phyloP scores from a whole-genome alignment of 2,113 vertebrate species.

The Todiramphus saurophagus region DNA sequence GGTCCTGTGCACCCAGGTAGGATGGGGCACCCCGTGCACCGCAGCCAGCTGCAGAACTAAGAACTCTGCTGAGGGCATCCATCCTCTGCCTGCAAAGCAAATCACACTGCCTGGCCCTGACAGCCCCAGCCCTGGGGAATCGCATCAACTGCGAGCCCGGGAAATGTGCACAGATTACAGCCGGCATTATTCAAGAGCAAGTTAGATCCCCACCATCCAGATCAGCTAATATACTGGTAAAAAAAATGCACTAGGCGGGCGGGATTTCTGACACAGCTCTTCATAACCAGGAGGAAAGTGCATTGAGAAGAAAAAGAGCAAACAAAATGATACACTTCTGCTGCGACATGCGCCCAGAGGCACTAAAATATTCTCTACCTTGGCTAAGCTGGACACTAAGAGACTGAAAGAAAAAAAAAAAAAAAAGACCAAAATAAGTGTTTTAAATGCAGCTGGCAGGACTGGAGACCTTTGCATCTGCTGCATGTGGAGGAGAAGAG shows the following conservation, averaged over 20 bases:
- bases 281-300: neutral
- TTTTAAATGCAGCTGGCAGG: neutral
- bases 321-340: neutral
- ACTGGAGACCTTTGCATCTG: neutral
- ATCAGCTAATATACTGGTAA: neutral
- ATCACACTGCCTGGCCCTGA: neutral
- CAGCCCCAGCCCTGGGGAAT: neutral
- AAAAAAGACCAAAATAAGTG: neutral
- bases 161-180: neutral
- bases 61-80: neutral
- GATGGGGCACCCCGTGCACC: neutral
- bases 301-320: neutral
- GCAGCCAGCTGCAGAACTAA: neutral
- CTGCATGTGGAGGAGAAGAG: neutral
- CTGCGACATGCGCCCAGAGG: neutral
- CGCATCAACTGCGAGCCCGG: neutral
- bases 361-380: neutral
- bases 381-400: neutral
- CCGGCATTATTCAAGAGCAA: neutral
- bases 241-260: neutral
- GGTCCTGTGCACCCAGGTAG: neutral
- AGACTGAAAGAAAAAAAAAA: neutral
- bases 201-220: neutral
- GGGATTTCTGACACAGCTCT: neutral
- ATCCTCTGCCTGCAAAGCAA: conserved; percentile 10